Evolutionary conservation across 2,888 invertebrate species (phyloP), one percentile per base, ranked within the genome.

Genomic region (Pilophorus perplexus): DNA sequence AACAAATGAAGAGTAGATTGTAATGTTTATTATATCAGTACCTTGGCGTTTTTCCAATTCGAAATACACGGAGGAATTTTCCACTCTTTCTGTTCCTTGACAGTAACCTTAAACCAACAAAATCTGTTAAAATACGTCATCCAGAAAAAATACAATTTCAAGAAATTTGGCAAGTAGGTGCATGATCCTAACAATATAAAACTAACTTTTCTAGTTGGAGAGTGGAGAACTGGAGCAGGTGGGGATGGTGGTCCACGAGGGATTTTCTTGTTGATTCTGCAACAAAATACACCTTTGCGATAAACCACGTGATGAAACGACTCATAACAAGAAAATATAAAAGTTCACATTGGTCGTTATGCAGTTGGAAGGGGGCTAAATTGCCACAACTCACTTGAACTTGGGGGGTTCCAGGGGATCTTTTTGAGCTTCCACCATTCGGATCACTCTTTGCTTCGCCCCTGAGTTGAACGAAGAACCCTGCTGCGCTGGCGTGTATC

Each of bases 21-120:
- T n/a, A n/a, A n/a, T n/a, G n/a, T n/a, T n/a, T n/a, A n/a, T n/a
- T n/a, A n/a, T n/a, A n/a, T n/a, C n/a, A n/a, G 18, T 73, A 83
- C 89, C 87, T 96, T 97, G 3, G 97, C 93, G 78, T 99, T 99
- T 80, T 99, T 99, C 99, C 99, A 99, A 76, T 99, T 99, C 0
- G 93, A 94, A 71, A 99, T 97, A 74, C 98, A 99, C 0, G 99
- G 99, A 5, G 99, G 99, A 72, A 92, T 90, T 79, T 98, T 98
- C 99, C 99, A 99, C 77, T 99, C 99, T 69, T 96, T 88, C 76
- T 99, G 99, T 76, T 99, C 99, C 76, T 98, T 97, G 0, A 97
- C 97, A 2, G 98, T 96, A 0, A 96, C 80, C 73, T 74, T 54
- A 42, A 68, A 78, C 78, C 22, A 66, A 25, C 42, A 12, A n/a